Evolutionary conservation across 2,113 vertebrate species (phyloP).

Genomic region (Patagioenas fasciata): DNA sequence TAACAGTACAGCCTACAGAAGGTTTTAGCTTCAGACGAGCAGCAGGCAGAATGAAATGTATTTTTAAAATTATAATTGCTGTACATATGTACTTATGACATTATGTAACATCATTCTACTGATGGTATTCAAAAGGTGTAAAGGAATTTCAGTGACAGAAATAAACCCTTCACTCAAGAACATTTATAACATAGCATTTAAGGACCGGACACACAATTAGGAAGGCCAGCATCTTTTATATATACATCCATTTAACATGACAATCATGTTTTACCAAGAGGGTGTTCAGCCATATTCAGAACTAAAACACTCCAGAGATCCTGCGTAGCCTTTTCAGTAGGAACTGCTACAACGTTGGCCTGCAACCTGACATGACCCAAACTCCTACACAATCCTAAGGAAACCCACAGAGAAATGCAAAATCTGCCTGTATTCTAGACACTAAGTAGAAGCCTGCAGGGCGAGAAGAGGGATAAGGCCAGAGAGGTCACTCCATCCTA

Average conservation of each 20-base stretch:
- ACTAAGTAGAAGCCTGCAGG: not conserved
- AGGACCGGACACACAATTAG: not conserved
- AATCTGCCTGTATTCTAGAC: not conserved
- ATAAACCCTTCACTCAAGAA: not conserved
- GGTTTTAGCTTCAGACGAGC: not conserved
- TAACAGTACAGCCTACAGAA: not conserved
- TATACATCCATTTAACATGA: rapidly evolving
- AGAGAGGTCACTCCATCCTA: not conserved
- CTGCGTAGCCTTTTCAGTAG: rapidly evolving
- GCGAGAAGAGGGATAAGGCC: rapidly evolving
- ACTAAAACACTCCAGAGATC: not conserved
- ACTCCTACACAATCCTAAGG: not conserved
- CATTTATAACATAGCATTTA: not conserved
- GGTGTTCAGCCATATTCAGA: not conserved
- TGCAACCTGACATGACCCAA: not conserved
- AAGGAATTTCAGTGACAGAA: not conserved
- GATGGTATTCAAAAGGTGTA: not conserved
- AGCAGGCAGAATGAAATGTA: not conserved
- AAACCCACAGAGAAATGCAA: not conserved
- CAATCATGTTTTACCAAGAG: not conserved
- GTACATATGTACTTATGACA: not conserved
- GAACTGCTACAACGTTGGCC: not conserved
- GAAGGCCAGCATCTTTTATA: not conserved
- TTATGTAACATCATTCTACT: not conserved
- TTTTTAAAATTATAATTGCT: not conserved